Evolutionary conservation across 2,888 invertebrate genomes (phyloP), one percentile per base, ranked within the genome.

Genomic region (Dicranocentrus wangi): DNA sequence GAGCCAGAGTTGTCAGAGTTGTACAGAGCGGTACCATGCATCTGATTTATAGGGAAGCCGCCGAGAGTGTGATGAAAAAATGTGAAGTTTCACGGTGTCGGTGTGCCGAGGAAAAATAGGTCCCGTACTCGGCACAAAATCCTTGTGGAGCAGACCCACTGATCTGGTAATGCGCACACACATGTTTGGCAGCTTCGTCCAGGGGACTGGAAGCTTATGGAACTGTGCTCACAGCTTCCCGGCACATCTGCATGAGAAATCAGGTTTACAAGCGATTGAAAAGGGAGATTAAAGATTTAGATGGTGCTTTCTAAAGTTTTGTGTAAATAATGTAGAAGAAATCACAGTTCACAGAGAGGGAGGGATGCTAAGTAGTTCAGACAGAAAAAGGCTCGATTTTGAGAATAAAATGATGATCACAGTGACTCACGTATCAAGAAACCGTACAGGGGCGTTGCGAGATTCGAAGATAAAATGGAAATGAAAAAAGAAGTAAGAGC

Each of bases 141-240:
- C n/a, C 73, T 47, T 27, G 76, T 71, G n/a, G 66, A 23, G 23
- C 82, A 82, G 42, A 82, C n/a, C 82, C 82, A 82, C 7, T 80
- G 65, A 61, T 80, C 55, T 28, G 70, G 61, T 2, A 75, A 5
- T 55, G 68, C 13, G 51, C 82, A 82, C 32, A 71, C 21, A 68
- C 82, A 82, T 32, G 53, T 51, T 39, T 75, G 75, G 28, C 82
- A 82, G 15, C 60, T 28, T 23, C 82, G 47, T 60, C 82, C 76
- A 70, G 79, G 79, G 10, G 82, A 80, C 32, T 71, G 72, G 53
- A 75, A 27, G 15, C 71, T 65, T 10, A 66, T 25, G 15, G 55
- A 42, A 19, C 43, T 19, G 1, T 69, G 75, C 7, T 51, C 76
- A 32, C 80, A 82, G 2, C 63, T 53, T 43, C 79, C 82, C 25